Evolutionary conservation across 2,113 vertebrate species (phyloP), one percentile per base, ranked within the genome.

Genomic region (Vidua macroura): DNA sequence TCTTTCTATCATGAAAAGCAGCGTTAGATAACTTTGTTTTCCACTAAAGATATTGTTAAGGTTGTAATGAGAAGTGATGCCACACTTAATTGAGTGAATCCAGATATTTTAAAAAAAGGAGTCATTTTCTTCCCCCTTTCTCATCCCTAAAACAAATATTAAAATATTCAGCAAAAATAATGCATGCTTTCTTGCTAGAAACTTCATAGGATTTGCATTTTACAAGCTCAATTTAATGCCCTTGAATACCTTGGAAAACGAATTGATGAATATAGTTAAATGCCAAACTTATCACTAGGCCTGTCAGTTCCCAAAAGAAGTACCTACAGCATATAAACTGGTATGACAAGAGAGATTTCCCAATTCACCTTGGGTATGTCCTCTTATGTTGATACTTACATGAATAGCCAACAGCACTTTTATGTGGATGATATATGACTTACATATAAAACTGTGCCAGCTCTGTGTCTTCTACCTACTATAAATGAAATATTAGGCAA

Each of bases 321-420:
- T 13, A 2, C 53, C 58, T 64, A 33, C 13, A 48, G 24, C 16
- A 2, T 53, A 63, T 46, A 88, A 96, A 66, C 58, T 76, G 60
- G 35, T 52, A 31, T 44, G 46, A 68, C 3, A 8, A 73, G 39
- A 84, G 21, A 92, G 31, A 63, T 72, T 92, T 95, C 84, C n/a
- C 11, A 89, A 6, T 93, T 96, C 92, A 96, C 94, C 91, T 89
- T 95, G 89, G 49, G 13, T 82, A 58, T 46, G 51, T 91, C 86
- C 89, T 89, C 41, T 89, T 81, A 75, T 41, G 62, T 64, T 95
- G 82, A 88, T 90, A 76, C 73, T 75, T 82, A 90, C 82, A 62
- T 88, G 95, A 87, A 92, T 68, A 92, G 48, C 43, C 60, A 91
- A 75, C 35, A 91, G 58, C 2, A 0, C 27, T 87, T 87, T 94